Percentiles rank a stretch among this genome's conserved stretches.
phyloP scores from a whole-genome alignment of 2,888 invertebrate species.

The Drosophila paranaensis region DNA sequence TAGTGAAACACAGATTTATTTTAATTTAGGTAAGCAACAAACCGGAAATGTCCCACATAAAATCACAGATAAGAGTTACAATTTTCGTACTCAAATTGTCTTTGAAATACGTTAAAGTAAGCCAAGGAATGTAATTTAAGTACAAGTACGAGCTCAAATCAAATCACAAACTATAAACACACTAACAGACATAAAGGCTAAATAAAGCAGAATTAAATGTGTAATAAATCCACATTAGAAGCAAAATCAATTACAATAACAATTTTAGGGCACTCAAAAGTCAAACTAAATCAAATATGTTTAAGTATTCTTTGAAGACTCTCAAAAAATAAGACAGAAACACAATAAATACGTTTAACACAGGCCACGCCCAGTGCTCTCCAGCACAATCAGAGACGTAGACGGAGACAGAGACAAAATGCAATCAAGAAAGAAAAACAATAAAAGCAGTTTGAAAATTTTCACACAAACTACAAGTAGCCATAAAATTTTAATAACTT shows the following conservation, averaged over 20 bases:
- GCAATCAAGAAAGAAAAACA: slow-evolving; percentile 39
- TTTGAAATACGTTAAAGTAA: background rate
- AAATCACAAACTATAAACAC: background rate
- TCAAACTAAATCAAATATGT: slow-evolving; percentile 17
- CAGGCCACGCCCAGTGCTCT: slow-evolving; percentile 5
- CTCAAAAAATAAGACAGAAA: slow-evolving; percentile 6
- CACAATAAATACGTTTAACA: slow-evolving; percentile 58
- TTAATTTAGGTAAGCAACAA: background rate
- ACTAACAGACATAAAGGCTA: background rate
- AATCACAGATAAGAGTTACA: background rate
- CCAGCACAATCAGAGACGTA: background rate
- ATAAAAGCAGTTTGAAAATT: slow-evolving; percentile 48
- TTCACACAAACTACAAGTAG: slow-evolving; percentile 49
- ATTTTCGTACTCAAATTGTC: background rate
- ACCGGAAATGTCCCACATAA: background rate
- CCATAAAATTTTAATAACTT: slow-evolving; percentile 71
- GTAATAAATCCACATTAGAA: slow-evolving; percentile 20
- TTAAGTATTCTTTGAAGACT: slow-evolving; percentile 13
- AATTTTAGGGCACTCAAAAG: slow-evolving; percentile 34
- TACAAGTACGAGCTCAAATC: background rate
- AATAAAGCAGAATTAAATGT: background rate
- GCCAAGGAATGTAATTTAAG: background rate
- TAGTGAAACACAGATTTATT: no score
- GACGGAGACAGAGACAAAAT: slow-evolving; percentile 19
- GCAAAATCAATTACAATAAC: slow-evolving; percentile 33